phyloP scores from a whole-genome alignment of 2,888 invertebrate genomes.

The Rhingia campestris region DNA sequence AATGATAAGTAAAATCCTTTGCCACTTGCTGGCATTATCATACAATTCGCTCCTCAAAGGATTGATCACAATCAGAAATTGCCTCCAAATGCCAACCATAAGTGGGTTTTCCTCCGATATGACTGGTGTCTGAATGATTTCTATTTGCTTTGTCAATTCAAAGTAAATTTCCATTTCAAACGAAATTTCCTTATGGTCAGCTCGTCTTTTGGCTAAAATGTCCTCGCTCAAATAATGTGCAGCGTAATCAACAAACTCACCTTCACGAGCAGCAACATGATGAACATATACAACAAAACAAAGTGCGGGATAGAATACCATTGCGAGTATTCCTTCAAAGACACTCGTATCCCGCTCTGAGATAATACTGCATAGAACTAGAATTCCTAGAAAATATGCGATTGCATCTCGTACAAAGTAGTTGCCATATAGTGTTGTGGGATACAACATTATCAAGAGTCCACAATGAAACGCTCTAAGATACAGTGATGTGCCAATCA shows the following conservation, averaged over 20 bases:
- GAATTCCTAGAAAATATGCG: constrained; percentile 15
- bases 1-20: constrained; percentile 5
- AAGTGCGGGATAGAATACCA: constrained; percentile 48
- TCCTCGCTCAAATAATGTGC: not conserved
- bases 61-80: constrained; percentile 36
- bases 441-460: constrained; percentile 24
- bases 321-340: constrained; percentile 34
- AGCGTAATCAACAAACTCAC: not conserved
- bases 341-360: constrained; percentile 25
- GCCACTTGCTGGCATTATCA: constrained; percentile 24
- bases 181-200: constrained; percentile 17
- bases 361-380: constrained; percentile 5
- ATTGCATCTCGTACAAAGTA: constrained; percentile 51
- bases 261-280: constrained; percentile 24
- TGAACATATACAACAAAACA: constrained; percentile 49
- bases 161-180: constrained; percentile 5
- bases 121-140: constrained; percentile 1
- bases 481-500: constrained; percentile 44
- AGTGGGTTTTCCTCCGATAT: constrained; percentile 27
- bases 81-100: constrained; percentile 16
- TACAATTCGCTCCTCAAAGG: constrained; percentile 43
- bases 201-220: constrained; percentile 23
- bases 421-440: constrained; percentile 12
- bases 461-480: constrained; percentile 51
- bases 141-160: constrained; percentile 43